Evolutionary conservation across 2,113 vertebrate species (phyloP), one percentile per base, ranked within the genome.

Genomic region (Clinocottus analis): DNA sequence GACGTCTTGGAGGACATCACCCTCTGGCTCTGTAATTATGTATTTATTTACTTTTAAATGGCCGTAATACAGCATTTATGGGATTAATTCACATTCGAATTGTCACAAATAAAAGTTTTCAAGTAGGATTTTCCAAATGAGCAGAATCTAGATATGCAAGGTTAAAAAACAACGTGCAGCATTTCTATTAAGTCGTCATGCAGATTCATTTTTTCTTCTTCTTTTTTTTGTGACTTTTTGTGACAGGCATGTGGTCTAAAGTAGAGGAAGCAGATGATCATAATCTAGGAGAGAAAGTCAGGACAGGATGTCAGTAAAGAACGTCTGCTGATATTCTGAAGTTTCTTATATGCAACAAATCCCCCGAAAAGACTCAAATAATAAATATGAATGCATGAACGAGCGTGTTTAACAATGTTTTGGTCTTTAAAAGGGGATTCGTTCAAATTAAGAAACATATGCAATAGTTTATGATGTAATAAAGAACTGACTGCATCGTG

Each of bases 211-310:
- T n/a, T n/a, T n/a, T n/a, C n/a, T n/a, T n/a, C n/a, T n/a, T n/a
- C n/a, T n/a, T n/a, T n/a, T n/a, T n/a, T n/a, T n/a, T n/a, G n/a
- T n/a, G n/a, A n/a, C n/a, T n/a, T n/a, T n/a, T n/a, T n/a, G n/a
- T n/a, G n/a, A n/a, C n/a, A n/a, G n/a, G 37, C 9, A 21, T 59
- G 31, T 51, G 21, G 60, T 58, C 80, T 74, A 78, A 72, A 78
- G 64, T 21, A 80, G 79, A 72, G 66, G 80, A 1, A 27, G 0
- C 3, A 73, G 90, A 33, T 14, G 72, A 55, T 82, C 69, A 21
- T 88, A 80, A 87, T 85, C 86, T 87, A 78, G 78, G 72, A 62
- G 80, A 37, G 61, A 69, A 66, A 78, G 70, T 69, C 23, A 69
- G 56, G 56, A 77, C 56, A 84, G 51, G 81, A 87, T 14, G 69